Evolutionary conservation across 2,797 vertebrate genomes (phyloP), one percentile per base, ranked within the genome.

Genomic region (Selene dorsalis): DNA sequence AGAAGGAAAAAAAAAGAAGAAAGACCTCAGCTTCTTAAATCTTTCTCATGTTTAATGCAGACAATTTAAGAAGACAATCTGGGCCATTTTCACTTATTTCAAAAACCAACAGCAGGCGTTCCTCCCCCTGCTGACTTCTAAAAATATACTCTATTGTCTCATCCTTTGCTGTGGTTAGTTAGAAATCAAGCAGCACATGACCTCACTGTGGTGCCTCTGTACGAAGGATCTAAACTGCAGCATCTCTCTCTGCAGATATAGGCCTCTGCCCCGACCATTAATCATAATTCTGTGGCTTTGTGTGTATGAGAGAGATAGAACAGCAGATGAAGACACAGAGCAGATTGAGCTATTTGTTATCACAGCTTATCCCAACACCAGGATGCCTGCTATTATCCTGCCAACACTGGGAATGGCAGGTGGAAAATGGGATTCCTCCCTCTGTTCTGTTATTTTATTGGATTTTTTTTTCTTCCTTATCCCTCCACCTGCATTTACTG

Each of bases 311-410:
- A 43, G 61, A 70, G 83, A 88, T 87, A 60, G 81, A 86, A 80
- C 81, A 75, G 82, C 82, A 87, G 86, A 93, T 89, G 81, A 88
- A 87, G 84, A 84, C 77, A 57, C 53, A 13, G 63, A 88, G 86
- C 89, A 93, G 86, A 92, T 90, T 89, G 91, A 89, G 88, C 91
- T 87, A 89, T 93, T 93, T 92, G 91, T 94, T 93, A 88, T 88
- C 88, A 72, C 84, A 86, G 89, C 80, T 92, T 89, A 90, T 91
- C 87, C 90, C 90, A 87, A 86, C 88, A 73, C 84, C 69, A 65
- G 81, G 83, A 88, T 81, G 90, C 80, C 89, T 79, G 87, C 87
- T 86, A 84, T 88, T 89, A 86, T 85, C 78, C 88, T 79, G 85
- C 87, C 89, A 84, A 70, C 76, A 75, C 82, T 65, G 77, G 83